phyloP scores from a whole-genome alignment of 2,113 vertebrate species.

The Xiphophorus couchianus region DNA sequence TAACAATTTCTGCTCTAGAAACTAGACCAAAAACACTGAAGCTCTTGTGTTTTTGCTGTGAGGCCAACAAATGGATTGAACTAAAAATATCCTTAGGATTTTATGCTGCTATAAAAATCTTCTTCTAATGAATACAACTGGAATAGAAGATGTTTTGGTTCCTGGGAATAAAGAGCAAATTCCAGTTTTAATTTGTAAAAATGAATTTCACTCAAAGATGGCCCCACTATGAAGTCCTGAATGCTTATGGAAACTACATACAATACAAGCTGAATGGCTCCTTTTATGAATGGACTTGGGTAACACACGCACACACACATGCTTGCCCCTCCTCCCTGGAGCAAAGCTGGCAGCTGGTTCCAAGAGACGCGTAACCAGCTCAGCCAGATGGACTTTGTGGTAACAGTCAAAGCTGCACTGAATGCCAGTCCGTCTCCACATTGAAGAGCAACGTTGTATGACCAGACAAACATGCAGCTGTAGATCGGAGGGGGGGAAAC shows the following conservation, averaged over 20 bases:
- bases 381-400: conserved; percentile 66
- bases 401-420: conserved; percentile 54
- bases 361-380: conserved; percentile 59
- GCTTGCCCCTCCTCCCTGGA: conserved; percentile 44
- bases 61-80: background rate
- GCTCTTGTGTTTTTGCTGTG: too few relatives aligned
- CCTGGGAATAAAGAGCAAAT: too few relatives aligned
- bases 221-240: background rate
- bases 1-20: too few relatives aligned
- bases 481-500: background rate
- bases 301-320: conserved; percentile 30
- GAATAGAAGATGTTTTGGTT: too few relatives aligned
- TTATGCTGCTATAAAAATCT: background rate
- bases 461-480: conserved; percentile 62
- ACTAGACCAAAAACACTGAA: too few relatives aligned
- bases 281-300: conserved; percentile 60
- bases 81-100: background rate
- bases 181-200: too few relatives aligned
- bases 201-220: too few relatives aligned
- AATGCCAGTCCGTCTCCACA: conserved; percentile 14
- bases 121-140: too few relatives aligned
- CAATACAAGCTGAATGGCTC: conserved; percentile 32
- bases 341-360: conserved; percentile 69
- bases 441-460: conserved; percentile 29
- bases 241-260: conserved; percentile 12